Evolutionary conservation across 2,888 invertebrate species (phyloP), one percentile per base, ranked within the genome.

Genomic region (Kryphioiulus occultus): DNA sequence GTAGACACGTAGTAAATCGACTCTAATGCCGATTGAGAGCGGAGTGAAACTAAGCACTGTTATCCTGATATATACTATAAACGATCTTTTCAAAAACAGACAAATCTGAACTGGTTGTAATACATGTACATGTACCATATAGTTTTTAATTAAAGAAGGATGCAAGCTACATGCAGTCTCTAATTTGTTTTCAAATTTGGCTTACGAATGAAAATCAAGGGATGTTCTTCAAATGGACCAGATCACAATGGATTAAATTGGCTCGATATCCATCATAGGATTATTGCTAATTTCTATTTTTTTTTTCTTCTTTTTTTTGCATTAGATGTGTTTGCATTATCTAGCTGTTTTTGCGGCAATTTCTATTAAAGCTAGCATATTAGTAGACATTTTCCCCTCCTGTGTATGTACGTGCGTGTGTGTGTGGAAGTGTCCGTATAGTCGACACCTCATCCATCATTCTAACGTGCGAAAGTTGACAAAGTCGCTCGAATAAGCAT

Each of bases 381-480:
- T 30, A 78, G 2, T 30, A 15, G 30, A 10, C 26, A 68, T 68
- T 68, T 22, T 68, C 68, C 68, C 68, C 22, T 68, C 68, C 59
- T 68, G 68, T 68, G 19, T 47, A 22, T 30, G 30, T 78, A 22
- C 78, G 12, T 22, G 9, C 5, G 15, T 30, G 30, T 78, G 78
- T 30, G 78, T 78, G 78, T 15, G 26, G 78, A 78, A 78, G 78
- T 78, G 78, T 78, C 78, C 78, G 78, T 78, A 78, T 78, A 78
- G 78, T 78, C 78, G 78, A 78, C 78, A 78, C 78, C 78, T 78
- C 78, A 78, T 78, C 78, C 78, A 78, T 78, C 78, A 78, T 78
- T 78, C 30, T 78, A 78, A 78, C 78, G 78, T 78, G 78, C 78
- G 78, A 78, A 78, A 78, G 78, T 78, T 78, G 78, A 78, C 78